These are phyloP conservation scores for Microchrysa polita DNA, from an alignment of 2,888 invertebrate genomes.

Conservation along the genomic window DNA sequence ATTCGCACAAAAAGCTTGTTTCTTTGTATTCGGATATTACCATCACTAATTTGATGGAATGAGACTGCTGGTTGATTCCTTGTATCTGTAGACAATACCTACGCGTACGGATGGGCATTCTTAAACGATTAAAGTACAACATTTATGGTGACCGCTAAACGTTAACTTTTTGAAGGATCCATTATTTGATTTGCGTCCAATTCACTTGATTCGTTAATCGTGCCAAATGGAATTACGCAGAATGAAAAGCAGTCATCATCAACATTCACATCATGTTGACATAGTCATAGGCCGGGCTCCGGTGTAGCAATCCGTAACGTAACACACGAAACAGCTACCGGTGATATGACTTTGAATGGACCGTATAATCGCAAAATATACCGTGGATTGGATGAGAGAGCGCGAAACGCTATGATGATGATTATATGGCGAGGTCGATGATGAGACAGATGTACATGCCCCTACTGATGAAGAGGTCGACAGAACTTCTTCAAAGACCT, in stretches of 20 bases:
- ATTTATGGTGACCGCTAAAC: slow-evolving; percentile 42
- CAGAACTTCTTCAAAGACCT: slow-evolving; percentile 34
- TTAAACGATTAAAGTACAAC: slow-evolving; percentile 16
- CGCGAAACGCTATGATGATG: slow-evolving; percentile 7
- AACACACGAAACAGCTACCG: slow-evolving; percentile 34
- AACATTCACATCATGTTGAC: neutral
- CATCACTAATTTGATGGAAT: too few relatives aligned
- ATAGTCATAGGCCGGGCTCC: neutral
- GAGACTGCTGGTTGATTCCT: too few relatives aligned
- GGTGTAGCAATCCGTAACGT: slow-evolving; percentile 7
- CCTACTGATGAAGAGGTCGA: neutral
- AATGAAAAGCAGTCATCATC: slow-evolving; percentile 26
- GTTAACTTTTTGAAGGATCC: slow-evolving; percentile 45
- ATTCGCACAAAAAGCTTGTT: too few relatives aligned
- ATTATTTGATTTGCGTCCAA: slow-evolving; percentile 46
- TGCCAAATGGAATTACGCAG: slow-evolving; percentile 44
- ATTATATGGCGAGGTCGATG: neutral
- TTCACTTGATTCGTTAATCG: slow-evolving; percentile 46
- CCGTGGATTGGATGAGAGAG: neutral
- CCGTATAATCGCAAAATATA: slow-evolving; percentile 8
- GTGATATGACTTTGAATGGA: slow-evolving; percentile 31
- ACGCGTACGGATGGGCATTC: neutral
- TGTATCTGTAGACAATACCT: neutral
- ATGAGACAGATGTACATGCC: too few relatives aligned
- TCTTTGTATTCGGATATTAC: too few relatives aligned